Evolutionary conservation across 37 sponge, comb jelly and placozoan species (phyloP).

Genomic region (Theonella swinhoei): DNA sequence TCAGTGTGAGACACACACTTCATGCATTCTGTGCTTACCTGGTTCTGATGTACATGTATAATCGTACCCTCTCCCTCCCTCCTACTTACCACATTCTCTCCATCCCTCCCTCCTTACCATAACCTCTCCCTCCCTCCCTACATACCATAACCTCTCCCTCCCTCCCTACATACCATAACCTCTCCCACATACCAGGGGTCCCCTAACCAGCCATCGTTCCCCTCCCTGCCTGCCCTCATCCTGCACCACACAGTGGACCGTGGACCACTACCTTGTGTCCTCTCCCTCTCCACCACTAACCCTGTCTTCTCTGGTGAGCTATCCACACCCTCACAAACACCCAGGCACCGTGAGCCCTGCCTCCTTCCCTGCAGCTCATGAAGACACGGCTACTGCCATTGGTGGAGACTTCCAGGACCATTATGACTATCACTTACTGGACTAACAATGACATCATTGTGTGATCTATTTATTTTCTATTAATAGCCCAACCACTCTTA

Average conservation of each 20-base stretch:
- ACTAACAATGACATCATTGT: background rate
- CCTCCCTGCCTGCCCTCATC: constrained; percentile 24
- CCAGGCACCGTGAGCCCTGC: background rate
- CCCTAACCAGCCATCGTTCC: background rate
- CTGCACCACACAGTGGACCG: constrained; percentile 10
- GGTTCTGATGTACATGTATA: background rate
- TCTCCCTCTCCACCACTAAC: constrained; percentile 48
- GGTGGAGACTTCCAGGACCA: background rate
- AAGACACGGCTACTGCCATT: background rate
- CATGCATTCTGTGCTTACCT: background rate
- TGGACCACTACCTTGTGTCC: constrained; percentile 26
- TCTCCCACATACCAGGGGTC: no score
- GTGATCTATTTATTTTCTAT: background rate
- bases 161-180: constrained; percentile 56
- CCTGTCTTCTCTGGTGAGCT: background rate
- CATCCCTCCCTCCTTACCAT: constrained; percentile 42
- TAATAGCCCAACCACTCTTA: background rate
- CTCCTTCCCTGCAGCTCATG: background rate
- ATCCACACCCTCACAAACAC: background rate
- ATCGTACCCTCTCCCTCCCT: constrained; percentile 58
- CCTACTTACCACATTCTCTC: constrained; percentile 93
- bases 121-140: constrained; percentile 82
- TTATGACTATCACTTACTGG: background rate
- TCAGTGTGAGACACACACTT: constrained; percentile 4
- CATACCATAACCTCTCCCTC: constrained; percentile 86